Evolutionary conservation across 1,140 invertebrate genomes (phyloP), one percentile per base, ranked within the genome.

Genomic region (Drosophila mojavensis): DNA sequence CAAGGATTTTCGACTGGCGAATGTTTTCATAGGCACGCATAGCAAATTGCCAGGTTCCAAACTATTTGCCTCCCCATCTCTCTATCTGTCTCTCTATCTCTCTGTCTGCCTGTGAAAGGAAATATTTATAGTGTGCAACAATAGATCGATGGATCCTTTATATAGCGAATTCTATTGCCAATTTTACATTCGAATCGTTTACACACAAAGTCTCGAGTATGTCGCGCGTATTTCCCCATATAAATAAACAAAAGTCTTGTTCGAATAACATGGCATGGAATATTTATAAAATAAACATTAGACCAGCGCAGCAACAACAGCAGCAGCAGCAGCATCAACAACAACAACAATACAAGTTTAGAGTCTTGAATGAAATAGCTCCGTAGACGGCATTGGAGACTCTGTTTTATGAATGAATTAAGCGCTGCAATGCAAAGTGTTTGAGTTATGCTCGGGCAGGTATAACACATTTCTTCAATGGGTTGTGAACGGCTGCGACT

Each of bases 261-360:
- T 88, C 76, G 59, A 79, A 86, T 83, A 86, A 86, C 83, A 86
- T 83, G 79, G 76, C 79, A 75, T 47, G 63, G 83, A 83, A 88
- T 86, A 86, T 86, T 86, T 86, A 88, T 86, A 83, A 88, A 86
- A 83, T 89, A 86, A 86, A 86, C 83, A 86, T 83, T 83, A 83
- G 79, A 79, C 79, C 82, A 85, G 66, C 79, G 45, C 75, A 75
- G 54, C 51, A 51, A 10, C 51, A 67, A 20, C 51, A 50, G 30
- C 67, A 71, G 24, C 68, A 71, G 39, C 45, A 80, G 39, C 43
- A 17, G 39, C 45, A 80, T 30, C 43, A 81, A 43, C 59, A 81
- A 50, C 59, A 75, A 65, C 60, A 66, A 13, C 60, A 63, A 26
- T 30, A 48, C 74, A 78, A 71, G 74, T 78, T 78, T 64, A 39